Evolutionary conservation across 2,888 invertebrate genomes (phyloP), one percentile per base, ranked within the genome.

Genomic region (Drosophila pseudotalamancana): DNA sequence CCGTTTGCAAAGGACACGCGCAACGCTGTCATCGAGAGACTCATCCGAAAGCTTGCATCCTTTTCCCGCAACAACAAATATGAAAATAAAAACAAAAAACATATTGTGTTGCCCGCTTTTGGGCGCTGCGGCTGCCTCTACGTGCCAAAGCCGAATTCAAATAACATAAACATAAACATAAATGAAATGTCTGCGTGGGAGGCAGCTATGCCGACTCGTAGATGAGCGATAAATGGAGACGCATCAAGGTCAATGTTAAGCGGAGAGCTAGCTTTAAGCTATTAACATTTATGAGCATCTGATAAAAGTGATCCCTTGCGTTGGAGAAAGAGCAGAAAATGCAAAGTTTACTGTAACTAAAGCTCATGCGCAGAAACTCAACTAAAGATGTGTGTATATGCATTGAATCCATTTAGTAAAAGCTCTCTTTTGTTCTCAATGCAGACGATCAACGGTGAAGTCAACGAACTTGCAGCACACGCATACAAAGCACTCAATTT

Each of bases 111-210:
- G 55, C 40, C 63, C 50, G 55, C 45, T 63, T 72, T 59, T 12
- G 59, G 59, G 62, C 56, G 59, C 32, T 53, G 45, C 12, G 61
- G 43, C 51, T 43, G 37, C 11, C 31, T 27, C 45, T 50, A 76
- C 77, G 80, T 77, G 72, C 65, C 57, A 12, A 35, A 53, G 42
- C 37, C 51, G 45, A 45, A 60, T 53, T 71, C 77, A 37, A 51
- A 68, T 68, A 83, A 73, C 73, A 73, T 73, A 76, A 66, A 73
- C 73, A 73, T 73, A 76, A 66, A 79, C 73, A 82, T 71, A 68
- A 72, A 65, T 37, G 35, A 42, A 54, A 66, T 65, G 48, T 34
- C 42, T 14, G 42, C 21, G 37, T 29, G 16, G 60, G 21, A 45
- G 45, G 31, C 53, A 42, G 39, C 53, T 53, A 39, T 73, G 59